phyloP scores from a whole-genome alignment of 2,888 invertebrate species.

The Xanthostigma xanthostigma region DNA sequence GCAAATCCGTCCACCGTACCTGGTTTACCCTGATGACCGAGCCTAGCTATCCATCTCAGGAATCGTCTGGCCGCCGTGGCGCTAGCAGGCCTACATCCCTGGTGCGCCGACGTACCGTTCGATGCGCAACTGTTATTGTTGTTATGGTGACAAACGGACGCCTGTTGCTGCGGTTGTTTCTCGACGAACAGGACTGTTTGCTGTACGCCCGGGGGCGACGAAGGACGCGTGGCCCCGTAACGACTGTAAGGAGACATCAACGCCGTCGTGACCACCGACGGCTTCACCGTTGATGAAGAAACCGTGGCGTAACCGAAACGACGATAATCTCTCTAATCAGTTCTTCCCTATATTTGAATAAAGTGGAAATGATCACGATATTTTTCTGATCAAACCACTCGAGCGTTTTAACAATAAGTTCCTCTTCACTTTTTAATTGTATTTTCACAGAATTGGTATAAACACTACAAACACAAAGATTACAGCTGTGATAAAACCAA shows the following conservation, averaged over 20 bases:
- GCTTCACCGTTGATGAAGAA: neutral
- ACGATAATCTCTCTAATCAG: too few species aligned
- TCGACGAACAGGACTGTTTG: slow-evolving; percentile 4
- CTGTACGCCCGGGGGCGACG: neutral
- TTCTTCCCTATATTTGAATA: too few species aligned
- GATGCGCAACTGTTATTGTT: slow-evolving; percentile 1
- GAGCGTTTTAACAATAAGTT: too few species aligned
- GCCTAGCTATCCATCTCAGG: slow-evolving; percentile 2
- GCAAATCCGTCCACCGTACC: neutral
- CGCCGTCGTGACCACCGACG: neutral
- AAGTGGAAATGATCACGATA: too few species aligned
- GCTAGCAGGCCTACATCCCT: slow-evolving; percentile 4
- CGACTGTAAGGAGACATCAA: slow-evolving; percentile 6
- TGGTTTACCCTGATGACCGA: slow-evolving; percentile 6
- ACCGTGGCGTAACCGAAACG: too few species aligned
- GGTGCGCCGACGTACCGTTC: neutral
- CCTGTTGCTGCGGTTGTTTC: neutral
- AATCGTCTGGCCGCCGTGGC: slow-evolving; percentile 4
- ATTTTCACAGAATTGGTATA: too few species aligned
- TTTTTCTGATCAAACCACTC: too few species aligned
- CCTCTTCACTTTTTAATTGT: too few species aligned
- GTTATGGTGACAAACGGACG: neutral
- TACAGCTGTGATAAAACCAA: too few species aligned
- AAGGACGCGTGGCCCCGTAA: neutral
- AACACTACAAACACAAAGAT: too few species aligned